phyloP scores from a whole-genome alignment of 2,113 vertebrate genomes.

The Euleptes europaea region DNA sequence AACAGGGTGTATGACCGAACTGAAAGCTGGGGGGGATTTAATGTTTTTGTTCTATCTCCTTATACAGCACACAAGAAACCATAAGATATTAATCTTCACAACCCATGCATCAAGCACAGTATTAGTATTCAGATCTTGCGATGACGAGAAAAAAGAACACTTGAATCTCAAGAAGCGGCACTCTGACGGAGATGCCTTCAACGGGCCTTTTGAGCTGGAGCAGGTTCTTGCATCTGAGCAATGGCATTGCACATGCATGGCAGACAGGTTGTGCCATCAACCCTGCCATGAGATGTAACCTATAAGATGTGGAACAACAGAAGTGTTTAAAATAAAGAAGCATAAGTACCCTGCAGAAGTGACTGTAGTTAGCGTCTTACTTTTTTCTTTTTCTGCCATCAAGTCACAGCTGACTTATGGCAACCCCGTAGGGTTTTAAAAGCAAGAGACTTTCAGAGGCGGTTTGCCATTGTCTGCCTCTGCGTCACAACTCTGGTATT shows the following conservation, averaged over 20 bases:
- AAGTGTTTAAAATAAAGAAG: neutral
- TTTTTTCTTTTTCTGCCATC: too few relatives aligned
- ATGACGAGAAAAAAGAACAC: neutral
- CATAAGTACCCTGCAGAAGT: neutral
- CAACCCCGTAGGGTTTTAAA: too few relatives aligned
- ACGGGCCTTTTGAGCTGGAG: neutral
- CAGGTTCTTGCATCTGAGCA: neutral
- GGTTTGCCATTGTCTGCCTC: too few relatives aligned
- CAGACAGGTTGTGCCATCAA: neutral
- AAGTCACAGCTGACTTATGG: too few relatives aligned
- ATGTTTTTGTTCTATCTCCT: neutral
- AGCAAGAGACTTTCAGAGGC: too few relatives aligned
- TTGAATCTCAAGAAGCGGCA: neutral
- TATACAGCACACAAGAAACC: neutral
- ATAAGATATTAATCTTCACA: neutral
- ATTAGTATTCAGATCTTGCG: too few relatives aligned
- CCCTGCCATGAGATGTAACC: too few relatives aligned
- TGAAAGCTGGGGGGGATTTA: neutral
- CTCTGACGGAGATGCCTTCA: neutral
- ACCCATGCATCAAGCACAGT: neutral
- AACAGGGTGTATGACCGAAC: neutral
- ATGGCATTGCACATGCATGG: neutral
- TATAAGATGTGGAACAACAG: neutral
- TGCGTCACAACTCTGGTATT: too few relatives aligned
- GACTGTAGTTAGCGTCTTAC: neutral